A percentile compares a stretch with the other conserved stretches of the same genome.
These are phyloP conservation scores for Chaenocephalus aceratus DNA, from an alignment of 2,113 vertebrate genomes.

Conservation along the genomic window DNA sequence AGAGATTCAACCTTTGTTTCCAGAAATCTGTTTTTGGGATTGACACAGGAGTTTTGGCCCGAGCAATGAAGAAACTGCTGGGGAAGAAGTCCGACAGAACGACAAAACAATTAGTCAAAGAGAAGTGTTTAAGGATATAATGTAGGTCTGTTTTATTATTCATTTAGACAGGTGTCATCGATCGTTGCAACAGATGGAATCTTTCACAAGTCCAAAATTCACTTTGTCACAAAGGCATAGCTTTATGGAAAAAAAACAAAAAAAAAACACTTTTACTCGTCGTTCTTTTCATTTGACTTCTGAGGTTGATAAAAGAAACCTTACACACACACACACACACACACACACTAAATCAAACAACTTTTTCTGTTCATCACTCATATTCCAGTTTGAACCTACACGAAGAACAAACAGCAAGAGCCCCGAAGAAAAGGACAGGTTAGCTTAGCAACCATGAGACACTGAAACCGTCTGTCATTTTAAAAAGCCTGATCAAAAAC, in stretches of 20 bases:
- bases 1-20: no score
- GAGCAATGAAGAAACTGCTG: slow-evolving; percentile 35
- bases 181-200: slow-evolving; percentile 75
- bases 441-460: slow-evolving; percentile 59
- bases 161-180: slow-evolving; percentile 72
- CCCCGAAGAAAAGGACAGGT: slow-evolving; percentile 60
- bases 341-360: slow-evolving; percentile 54
- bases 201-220: slow-evolving; percentile 73
- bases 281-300: slow-evolving; percentile 48
- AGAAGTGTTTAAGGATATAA: slow-evolving; percentile 71
- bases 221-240: slow-evolving; percentile 67
- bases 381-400: slow-evolving; percentile 79
- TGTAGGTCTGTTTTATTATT: slow-evolving; percentile 78
- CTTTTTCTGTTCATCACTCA: slow-evolving; percentile 62
- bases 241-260: slow-evolving; percentile 55
- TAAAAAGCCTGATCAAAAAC: slow-evolving; percentile 64
- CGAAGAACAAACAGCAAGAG: slow-evolving; percentile 73
- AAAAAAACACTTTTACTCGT: slow-evolving; percentile 53
- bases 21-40: slow-evolving; percentile 38
- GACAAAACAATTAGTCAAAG: slow-evolving; percentile 52
- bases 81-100: slow-evolving; percentile 44
- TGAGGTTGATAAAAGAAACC: slow-evolving; percentile 68
- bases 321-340: slow-evolving; percentile 71
- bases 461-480: slow-evolving; percentile 56
- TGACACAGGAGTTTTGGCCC: slow-evolving; percentile 29